These are phyloP conservation scores for Lepeophtheirus nordmannii DNA, from an alignment of 2,888 invertebrate genomes.

Conservation along the genomic window DNA sequence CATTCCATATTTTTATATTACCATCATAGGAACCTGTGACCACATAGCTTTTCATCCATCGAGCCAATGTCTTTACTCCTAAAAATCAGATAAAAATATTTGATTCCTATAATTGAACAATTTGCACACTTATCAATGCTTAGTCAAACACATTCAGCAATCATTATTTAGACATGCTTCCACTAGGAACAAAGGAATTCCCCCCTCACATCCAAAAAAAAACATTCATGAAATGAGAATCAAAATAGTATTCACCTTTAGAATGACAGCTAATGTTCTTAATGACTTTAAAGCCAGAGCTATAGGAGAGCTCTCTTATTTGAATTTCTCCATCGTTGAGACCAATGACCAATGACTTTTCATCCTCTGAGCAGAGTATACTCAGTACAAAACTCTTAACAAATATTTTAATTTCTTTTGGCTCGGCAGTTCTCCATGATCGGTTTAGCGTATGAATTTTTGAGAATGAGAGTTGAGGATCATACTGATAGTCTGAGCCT, in stretches of 20 bases:
- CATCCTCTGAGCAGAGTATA: background rate
- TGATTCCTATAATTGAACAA: too few species aligned
- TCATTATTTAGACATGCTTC: too few species aligned
- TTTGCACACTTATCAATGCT: too few species aligned
- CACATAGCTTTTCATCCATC: background rate
- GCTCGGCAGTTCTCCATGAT: background rate
- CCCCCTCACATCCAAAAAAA: too few species aligned
- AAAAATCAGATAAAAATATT: background rate
- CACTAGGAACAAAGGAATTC: too few species aligned
- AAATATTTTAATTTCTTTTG: background rate
- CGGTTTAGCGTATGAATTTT: background rate
- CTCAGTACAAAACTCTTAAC: background rate
- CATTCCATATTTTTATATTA: background rate
- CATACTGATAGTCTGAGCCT: background rate
- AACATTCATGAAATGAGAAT: too few species aligned
- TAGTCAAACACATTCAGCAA: too few species aligned
- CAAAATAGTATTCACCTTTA: background rate
- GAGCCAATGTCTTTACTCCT: background rate
- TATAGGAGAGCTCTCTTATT: background rate
- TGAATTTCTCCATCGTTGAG: background rate
- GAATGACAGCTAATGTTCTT: background rate
- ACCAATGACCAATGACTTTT: constrained; percentile 1
- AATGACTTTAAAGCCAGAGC: background rate
- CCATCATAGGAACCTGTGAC: background rate
- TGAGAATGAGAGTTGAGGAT: background rate